A percentile compares a stretch with the other conserved stretches of the same genome.
These are phyloP conservation scores for Phallusia fumigata DNA, from an alignment of 23 tunicate species.

Conservation along the genomic window DNA sequence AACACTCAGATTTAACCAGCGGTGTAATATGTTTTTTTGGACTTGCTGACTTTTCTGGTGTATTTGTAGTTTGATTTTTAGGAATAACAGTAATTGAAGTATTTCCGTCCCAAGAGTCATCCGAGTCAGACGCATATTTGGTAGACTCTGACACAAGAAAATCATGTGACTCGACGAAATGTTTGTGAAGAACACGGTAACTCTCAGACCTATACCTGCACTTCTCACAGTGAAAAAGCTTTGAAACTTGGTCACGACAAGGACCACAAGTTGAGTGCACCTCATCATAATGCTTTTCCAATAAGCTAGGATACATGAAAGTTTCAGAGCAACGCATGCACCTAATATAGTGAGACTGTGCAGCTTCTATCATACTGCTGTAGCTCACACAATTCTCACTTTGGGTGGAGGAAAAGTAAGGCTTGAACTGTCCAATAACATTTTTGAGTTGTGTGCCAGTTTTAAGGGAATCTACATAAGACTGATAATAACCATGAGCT, in stretches of 20 bases:
- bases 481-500: not conserved
- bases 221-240: slow-evolving; percentile 29
- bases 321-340: slow-evolving; percentile 23
- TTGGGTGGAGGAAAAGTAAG: not conserved
- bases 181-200: slow-evolving; percentile 30
- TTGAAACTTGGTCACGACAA: not conserved
- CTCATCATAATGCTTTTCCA: slow-evolving; percentile 27
- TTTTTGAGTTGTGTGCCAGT: slow-evolving; percentile 3
- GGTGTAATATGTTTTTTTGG: not conserved
- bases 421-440: slow-evolving; percentile 16
- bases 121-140: not conserved
- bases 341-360: not conserved
- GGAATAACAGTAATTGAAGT: not conserved
- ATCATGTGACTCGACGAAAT: not conserved
- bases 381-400: not conserved
- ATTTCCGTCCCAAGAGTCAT: not conserved
- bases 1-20: not conserved
- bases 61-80: not conserved
- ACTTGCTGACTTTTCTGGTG: not conserved
- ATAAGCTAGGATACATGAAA: not conserved
- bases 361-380: not conserved
- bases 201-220: slow-evolving; percentile 16
- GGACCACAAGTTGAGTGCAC: slow-evolving; percentile 25
- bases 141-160: not conserved
- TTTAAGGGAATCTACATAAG: not conserved